Evolutionary conservation across 2,888 invertebrate genomes (phyloP).

Genomic region (Philopedon plagiatum): DNA sequence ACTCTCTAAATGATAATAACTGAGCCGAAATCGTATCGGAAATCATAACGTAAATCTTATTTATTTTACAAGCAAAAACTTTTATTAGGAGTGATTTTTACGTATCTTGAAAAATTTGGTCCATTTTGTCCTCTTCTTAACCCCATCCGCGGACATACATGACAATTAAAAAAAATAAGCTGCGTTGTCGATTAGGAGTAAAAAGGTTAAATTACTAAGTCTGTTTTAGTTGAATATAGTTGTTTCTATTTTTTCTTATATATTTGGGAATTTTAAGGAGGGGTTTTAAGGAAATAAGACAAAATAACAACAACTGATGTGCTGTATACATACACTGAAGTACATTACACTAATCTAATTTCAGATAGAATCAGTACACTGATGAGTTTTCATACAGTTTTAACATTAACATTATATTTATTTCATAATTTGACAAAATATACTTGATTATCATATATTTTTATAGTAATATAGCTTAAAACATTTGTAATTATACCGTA

Average conservation of each 20-base stretch:
- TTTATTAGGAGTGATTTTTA: too few relatives aligned
- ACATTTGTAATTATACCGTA: conserved; percentile 64
- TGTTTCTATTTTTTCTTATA: neutral
- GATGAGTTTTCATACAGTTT: conserved; percentile 59
- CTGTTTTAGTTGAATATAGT: too few relatives aligned
- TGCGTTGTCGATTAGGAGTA: too few relatives aligned
- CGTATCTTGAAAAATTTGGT: too few relatives aligned
- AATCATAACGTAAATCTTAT: too few relatives aligned
- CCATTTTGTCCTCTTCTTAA: too few relatives aligned
- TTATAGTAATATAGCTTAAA: conserved; percentile 60
- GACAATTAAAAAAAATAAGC: too few relatives aligned
- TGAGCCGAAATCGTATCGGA: too few relatives aligned
- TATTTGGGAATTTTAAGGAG: neutral
- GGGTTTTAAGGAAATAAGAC: conserved; percentile 49
- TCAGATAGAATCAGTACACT: conserved; percentile 66
- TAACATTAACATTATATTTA: conserved; percentile 57
- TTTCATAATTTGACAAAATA: conserved; percentile 67
- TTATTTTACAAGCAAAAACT: too few relatives aligned
- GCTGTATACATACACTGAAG: conserved; percentile 66
- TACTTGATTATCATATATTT: conserved; percentile 61
- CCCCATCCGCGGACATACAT: too few relatives aligned
- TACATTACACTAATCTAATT: conserved; percentile 57
- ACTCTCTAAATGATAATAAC: too few relatives aligned
- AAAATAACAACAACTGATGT: conserved; percentile 65
- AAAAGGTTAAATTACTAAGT: too few relatives aligned